Base-by-base conservation (phyloP, 2,113 vertebrate species). In the Heterochromis multidens region DNA sequence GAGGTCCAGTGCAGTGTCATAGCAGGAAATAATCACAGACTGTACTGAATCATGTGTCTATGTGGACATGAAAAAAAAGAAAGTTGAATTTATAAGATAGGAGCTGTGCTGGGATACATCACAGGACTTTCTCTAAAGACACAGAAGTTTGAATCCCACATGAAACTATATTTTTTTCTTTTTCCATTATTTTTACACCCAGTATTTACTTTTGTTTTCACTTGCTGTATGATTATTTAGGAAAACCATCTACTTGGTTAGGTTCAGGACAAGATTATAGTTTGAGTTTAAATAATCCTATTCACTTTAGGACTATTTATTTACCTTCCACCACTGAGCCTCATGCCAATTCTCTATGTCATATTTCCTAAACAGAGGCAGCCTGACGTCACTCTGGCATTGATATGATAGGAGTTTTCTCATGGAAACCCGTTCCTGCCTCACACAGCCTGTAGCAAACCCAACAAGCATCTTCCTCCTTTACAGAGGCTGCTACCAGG, bases 401-500 rank as follows among this genome's bases (percentile, higher is more conserved):
- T 29, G 43, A 49, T 49, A 43, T 5, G 43, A 72, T 10, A 25
- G 29, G 25, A 72, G 49, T 13, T 27, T 52, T 72, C 67, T 72
- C 67, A 52, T 21, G 67, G 67, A 49, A 52, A 52, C 43, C 25
- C 43, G 21, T 31, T 31, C 43, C 40, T 1, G 1, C 10, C 40
- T 70, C 65, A 19, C 65, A 70, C 16, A 12, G 67, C 67, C 43
- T 27, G 9, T 19, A 12, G 0, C 0, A 2, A 49, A 25, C 67
- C 43, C 17, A 2, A 29, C 9, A 7, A 72, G 8, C 67, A 40
- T 58, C 54, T 6, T 79, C 17, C 13, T 3, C n/a, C 76, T 79
- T 56, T 80, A 14, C 65, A 29, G 58, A 70, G 11, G 56, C 65
- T 31, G 60, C 72, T 62, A 27, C 46, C 67, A 80, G 56, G 67